A percentile compares a stretch with the other conserved stretches of the same genome.
These are phyloP conservation scores for Ahaetulla prasina DNA, from an alignment of 2,113 vertebrate species.

Conservation along the genomic window DNA sequence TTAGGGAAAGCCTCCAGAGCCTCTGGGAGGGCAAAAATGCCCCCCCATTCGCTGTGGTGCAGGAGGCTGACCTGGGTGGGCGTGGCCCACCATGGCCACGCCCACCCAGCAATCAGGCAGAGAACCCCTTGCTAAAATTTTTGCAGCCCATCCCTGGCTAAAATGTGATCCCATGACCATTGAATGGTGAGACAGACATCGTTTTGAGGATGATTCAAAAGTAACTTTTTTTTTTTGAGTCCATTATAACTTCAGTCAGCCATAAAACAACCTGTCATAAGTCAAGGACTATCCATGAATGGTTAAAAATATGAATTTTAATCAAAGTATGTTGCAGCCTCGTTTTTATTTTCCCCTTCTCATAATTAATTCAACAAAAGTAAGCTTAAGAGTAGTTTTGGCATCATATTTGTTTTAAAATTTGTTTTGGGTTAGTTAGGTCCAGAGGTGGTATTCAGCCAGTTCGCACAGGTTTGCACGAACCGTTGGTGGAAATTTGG, in stretches of 20 bases:
- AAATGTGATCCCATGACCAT: not conserved
- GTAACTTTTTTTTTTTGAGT: not conserved
- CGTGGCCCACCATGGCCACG: no score
- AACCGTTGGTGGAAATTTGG: no score
- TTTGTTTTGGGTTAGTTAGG: not conserved
- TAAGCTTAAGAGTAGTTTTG: not conserved
- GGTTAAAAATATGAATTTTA: not conserved
- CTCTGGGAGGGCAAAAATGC: no score
- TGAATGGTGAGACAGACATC: not conserved
- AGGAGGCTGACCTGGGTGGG: no score
- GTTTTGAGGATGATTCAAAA: not conserved
- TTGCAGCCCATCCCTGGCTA: no score
- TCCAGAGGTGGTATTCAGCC: no score
- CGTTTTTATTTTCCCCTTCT: not conserved
- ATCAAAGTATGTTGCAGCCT: not conserved
- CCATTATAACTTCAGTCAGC: not conserved
- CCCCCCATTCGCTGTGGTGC: no score
- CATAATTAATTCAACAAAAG: not conserved
- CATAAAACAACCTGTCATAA: not conserved
- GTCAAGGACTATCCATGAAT: not conserved
- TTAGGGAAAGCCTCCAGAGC: no score
- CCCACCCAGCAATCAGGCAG: no score
- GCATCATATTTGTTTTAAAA: not conserved
- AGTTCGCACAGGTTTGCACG: no score
- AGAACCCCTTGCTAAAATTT: no score